Evolutionary conservation across 2,113 vertebrate species (phyloP), one percentile per base, ranked within the genome.

Genomic region (Xiphophorus couchianus): DNA sequence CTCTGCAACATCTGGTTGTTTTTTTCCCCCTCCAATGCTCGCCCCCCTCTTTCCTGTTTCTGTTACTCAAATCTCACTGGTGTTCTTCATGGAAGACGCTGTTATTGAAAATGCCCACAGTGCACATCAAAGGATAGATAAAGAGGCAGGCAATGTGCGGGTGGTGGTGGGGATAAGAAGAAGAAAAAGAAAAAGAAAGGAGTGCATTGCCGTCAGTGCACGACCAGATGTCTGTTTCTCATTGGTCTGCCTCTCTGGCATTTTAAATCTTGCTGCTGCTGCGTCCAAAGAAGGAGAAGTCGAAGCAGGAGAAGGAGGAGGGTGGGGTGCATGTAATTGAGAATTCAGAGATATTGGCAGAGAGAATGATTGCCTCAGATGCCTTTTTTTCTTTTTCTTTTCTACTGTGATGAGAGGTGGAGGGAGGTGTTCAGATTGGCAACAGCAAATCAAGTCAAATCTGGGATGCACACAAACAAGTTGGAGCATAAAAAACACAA

Each of bases 51-150:
- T 39, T 66, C 81, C 76, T 51, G 31, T 69, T 65, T 80, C 61
- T 70, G 65, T 61, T 64, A 69, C 68, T 76, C 61, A 44, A 63
- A 29, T 73, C 76, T 77, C 12, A 13, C 42, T 81, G 74, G 29
- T 77, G 60, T 73, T 87, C 30, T 69, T 87, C 71, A 66, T 87
- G 69, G 66, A 77, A 76, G 80, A 88, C 25, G 5, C 22, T n/a
- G 70, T 88, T 91, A 89, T 80, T 86, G 81, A 90, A 93, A 91
- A 92, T 86, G 87, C 88, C 85, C 88, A 87, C 64, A 54, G 78
- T 62, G n/a, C 85, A 84, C 84, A 90, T 92, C 82, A 91, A 91
- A 93, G 82, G 85, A 74, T 77, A 85, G 83, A 79, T 71, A 48
- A 19, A 68, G 84, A 76, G 71, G 33, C 31, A 25, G 10, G 68